Conservation (phyloP, 2,888 invertebrate genomes). For the Campaea margaritaria region DNA sequence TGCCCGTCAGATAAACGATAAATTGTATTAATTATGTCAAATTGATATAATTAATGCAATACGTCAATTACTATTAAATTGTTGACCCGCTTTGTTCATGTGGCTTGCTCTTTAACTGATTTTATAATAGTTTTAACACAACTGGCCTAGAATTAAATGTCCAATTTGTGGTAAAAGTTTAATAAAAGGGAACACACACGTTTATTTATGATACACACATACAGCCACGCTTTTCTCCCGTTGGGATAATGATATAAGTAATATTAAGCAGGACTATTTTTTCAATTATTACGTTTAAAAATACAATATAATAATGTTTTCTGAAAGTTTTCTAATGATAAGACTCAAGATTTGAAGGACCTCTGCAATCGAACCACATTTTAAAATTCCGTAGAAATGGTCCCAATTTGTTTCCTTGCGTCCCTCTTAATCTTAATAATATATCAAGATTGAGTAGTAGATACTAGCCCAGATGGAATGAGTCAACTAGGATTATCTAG, state of each 20-base stretch:
- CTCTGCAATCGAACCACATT: not conserved
- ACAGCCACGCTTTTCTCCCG: too few species aligned
- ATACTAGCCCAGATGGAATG: conserved; percentile 14
- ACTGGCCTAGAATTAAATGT: too few species aligned
- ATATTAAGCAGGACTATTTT: too few species aligned
- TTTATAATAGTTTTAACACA: too few species aligned
- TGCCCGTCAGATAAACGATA: conserved; percentile 9
- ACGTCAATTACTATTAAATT: not conserved
- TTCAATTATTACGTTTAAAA: too few species aligned
- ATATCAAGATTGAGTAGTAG: conserved; percentile 18
- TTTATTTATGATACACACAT: too few species aligned
- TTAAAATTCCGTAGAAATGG: conserved; percentile 1
- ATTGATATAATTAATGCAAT: not conserved
- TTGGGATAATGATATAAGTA: too few species aligned
- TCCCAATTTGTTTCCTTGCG: conserved; percentile 12
- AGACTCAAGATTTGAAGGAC: too few species aligned
- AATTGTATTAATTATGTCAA: conserved; percentile 9
- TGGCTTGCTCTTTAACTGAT: too few species aligned
- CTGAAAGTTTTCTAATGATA: too few species aligned
- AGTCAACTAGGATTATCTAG: conserved; percentile 26
- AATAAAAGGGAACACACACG: not conserved
- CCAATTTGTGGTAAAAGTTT: not conserved
- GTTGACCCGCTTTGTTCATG: too few species aligned
- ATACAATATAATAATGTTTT: too few species aligned
- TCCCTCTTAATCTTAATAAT: conserved; percentile 10